Percentiles rank a stretch among this genome's conserved stretches.
Evolutionary conservation across 2,113 vertebrate species (phyloP).

Genomic region (Galbula dea): DNA sequence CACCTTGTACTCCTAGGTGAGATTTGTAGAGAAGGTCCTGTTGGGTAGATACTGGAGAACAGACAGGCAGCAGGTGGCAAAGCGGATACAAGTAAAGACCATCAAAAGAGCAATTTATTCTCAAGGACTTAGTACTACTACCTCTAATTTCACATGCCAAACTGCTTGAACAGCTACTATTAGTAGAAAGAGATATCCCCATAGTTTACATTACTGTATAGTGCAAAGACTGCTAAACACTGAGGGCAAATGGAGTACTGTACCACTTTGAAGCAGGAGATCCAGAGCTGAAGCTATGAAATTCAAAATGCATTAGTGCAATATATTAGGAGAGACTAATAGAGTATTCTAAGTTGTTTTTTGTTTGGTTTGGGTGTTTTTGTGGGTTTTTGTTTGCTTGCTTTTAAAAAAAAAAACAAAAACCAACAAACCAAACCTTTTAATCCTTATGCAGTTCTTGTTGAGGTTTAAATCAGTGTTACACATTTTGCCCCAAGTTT

Average conservation of each 20-base stretch:
- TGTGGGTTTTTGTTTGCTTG: too few species aligned
- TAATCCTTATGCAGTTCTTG: slow-evolving; percentile 37
- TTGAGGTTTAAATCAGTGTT: slow-evolving; percentile 71
- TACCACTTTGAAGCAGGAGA: slow-evolving; percentile 12
- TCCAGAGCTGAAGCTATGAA: slow-evolving; percentile 8
- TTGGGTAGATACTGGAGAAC: background rate
- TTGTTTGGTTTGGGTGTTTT: background rate
- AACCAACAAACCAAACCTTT: too few species aligned
- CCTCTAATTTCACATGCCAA: background rate
- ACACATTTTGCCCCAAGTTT: slow-evolving; percentile 63
- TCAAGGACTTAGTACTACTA: background rate
- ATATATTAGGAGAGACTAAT: slow-evolving; percentile 16
- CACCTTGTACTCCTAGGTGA: background rate
- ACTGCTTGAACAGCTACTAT: background rate
- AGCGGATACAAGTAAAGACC: background rate
- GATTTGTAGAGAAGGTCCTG: background rate
- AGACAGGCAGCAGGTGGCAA: background rate
- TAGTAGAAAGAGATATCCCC: background rate
- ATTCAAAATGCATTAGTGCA: slow-evolving; percentile 55
- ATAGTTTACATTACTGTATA: background rate
- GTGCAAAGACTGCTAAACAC: background rate
- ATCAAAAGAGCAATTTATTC: background rate
- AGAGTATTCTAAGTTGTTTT: background rate
- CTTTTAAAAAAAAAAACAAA: background rate
- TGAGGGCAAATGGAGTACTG: background rate